Evolutionary conservation across 1,140 invertebrate species (phyloP), one percentile per base, ranked within the genome.

Genomic region (Cyrtorhinus lividipennis): DNA sequence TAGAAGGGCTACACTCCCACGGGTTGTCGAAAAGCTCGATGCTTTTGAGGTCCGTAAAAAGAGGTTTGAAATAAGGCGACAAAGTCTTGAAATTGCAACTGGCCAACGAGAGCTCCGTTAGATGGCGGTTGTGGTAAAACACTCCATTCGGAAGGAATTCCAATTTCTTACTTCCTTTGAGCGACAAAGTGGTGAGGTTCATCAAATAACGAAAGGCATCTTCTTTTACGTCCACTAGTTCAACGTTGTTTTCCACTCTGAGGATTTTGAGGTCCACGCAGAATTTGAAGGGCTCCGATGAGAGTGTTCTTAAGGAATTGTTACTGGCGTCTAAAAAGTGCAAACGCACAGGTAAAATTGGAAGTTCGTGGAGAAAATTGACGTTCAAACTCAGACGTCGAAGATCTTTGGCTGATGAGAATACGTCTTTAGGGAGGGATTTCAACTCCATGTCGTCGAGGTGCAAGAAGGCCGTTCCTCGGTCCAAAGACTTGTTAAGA

Each of bases 111-210:
- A 65, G 56, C 24, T 30, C 18, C 24, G 44, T 25, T 8, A 65
- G n/a, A 18, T 58, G 22, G 10, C 12, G 24, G 25, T 62, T 62
- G 24, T 56, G 44, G n/a, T 13, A 59, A 59, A 65, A 64, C 24
- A 64, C 3, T 8, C n/a, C 24, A 1, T 27, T 22, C 2, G 61
- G 64, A 22, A 65, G 23, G 10, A 13, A 18, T 2, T 25, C 12
- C 23, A 65, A 48, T 12, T 30, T 62, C 53, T 26, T 58, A 27
- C 57, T 62, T 15, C 64, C 64, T 65, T 59, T 62, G 10, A 65
- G 48, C 20, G 64, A 65, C n/a, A 65, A 10, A 25, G 24, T 25
- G 24, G 15, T 38, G 13, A 65, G 24, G 38, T 59, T 62, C 10
- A 56, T 22, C 53, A 59, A 10, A 26, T 15, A 38, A 18, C 56